phyloP scores from a whole-genome alignment of 2,888 invertebrate genomes.

The Frankliniella intonsa region DNA sequence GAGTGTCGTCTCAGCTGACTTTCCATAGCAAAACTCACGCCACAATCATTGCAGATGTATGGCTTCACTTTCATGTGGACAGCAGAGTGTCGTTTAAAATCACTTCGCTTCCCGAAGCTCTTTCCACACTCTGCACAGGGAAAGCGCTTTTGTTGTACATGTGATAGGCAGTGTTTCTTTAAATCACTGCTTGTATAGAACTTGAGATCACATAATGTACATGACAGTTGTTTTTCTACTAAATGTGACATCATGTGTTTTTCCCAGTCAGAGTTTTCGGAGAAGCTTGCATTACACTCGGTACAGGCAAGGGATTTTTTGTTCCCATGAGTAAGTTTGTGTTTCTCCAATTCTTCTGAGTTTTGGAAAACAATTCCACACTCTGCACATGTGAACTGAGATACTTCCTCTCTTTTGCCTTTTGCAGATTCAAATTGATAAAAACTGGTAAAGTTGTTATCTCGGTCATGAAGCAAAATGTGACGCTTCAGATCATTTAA shows the following conservation, averaged over 20 bases:
- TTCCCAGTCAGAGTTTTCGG: not conserved
- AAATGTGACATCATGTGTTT: not conserved
- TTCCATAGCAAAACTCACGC: not conserved
- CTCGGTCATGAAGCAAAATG: not conserved
- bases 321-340: not conserved
- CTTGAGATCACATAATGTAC: not conserved
- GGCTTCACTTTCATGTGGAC: not conserved
- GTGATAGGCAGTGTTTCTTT: not conserved
- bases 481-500: not conserved
- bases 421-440: not conserved
- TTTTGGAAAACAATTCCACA: not conserved
- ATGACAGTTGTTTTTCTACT: not conserved
- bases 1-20: not conserved
- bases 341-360: not conserved
- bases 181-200: not conserved
- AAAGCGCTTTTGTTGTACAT: not conserved
- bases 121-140: not conserved
- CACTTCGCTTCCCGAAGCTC: not conserved
- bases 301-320: not conserved
- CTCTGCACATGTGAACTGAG: not conserved
- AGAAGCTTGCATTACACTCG: not conserved
- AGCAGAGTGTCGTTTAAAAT: not conserved
- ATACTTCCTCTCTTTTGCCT: not conserved
- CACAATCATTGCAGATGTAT: not conserved
- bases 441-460: not conserved